Conservation (phyloP, 2,113 vertebrate species). For the Benitochromis conjunctus region DNA sequence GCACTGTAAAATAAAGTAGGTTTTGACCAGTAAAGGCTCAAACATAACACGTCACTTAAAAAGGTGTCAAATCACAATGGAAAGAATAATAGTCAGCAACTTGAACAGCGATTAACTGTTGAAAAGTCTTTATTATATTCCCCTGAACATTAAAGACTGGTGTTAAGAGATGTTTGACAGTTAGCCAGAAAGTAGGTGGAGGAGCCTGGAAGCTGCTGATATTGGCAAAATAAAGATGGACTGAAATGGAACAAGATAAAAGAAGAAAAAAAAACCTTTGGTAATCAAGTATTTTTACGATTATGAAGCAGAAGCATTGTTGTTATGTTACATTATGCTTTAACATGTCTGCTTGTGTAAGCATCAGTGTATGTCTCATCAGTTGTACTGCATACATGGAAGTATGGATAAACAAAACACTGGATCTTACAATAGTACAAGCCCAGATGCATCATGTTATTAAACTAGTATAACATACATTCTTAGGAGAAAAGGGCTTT, state of each 20-base stretch:
- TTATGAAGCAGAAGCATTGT: neutral
- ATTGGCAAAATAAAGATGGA: neutral
- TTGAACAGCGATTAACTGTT: neutral
- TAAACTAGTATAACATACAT: neutral
- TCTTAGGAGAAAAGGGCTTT: neutral
- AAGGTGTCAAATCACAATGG: neutral
- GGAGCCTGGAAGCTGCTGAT: conserved; percentile 2
- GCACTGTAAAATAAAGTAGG: neutral
- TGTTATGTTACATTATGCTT: no score
- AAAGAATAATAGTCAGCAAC: neutral
- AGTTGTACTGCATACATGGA: no score
- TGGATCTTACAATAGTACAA: neutral
- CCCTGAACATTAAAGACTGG: neutral
- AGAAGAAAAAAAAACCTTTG: fast-evolving
- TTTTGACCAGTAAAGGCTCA: neutral
- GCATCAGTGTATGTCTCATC: neutral
- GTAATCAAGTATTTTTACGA: neutral
- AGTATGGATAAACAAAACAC: neutral
- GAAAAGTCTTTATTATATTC: neutral
- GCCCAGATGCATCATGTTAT: neutral
- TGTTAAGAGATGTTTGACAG: neutral
- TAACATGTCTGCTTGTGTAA: no score
- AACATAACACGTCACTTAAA: neutral
- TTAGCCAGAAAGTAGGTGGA: neutral
- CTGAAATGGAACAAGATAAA: neutral